phyloP scores from a whole-genome alignment of 2,888 invertebrate species.

The Allolobophora icterica region DNA sequence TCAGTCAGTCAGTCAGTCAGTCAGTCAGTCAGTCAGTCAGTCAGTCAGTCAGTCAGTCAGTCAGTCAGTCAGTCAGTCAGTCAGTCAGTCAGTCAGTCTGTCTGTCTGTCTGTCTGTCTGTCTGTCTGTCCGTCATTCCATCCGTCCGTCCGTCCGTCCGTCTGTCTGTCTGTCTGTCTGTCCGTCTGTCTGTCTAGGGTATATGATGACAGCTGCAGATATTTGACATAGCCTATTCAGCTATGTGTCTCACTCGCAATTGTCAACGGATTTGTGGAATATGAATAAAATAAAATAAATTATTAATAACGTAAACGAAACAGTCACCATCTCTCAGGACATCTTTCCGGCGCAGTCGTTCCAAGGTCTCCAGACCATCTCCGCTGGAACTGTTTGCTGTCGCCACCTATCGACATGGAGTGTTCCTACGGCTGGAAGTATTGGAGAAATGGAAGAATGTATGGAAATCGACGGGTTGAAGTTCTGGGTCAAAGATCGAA shows the following conservation, averaged over 20 bases:
- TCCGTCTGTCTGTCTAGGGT: not conserved
- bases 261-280: not conserved
- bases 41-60: no score
- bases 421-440: not conserved
- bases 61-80: no score
- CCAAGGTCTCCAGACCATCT: slow-evolving; percentile 14
- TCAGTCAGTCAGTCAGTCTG: no score
- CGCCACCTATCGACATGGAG: not conserved
- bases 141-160: no score
- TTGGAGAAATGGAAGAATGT: not conserved
- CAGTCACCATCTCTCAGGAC: not conserved
- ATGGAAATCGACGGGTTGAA: not conserved
- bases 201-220: not conserved
- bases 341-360: not conserved
- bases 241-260: not conserved
- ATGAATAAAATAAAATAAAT: not conserved
- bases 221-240: not conserved
- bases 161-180: no score
- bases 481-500: not conserved
- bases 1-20: no score
- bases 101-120: no score
- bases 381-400: not conserved
- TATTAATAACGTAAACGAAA: not conserved
- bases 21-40: no score
- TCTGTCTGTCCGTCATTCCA: no score